Evolutionary conservation across 30 jellyfish, hydroid and myxozoan genomes (phyloP), one percentile per base, ranked within the genome.

Genomic region (Cassiopea xamachana): DNA sequence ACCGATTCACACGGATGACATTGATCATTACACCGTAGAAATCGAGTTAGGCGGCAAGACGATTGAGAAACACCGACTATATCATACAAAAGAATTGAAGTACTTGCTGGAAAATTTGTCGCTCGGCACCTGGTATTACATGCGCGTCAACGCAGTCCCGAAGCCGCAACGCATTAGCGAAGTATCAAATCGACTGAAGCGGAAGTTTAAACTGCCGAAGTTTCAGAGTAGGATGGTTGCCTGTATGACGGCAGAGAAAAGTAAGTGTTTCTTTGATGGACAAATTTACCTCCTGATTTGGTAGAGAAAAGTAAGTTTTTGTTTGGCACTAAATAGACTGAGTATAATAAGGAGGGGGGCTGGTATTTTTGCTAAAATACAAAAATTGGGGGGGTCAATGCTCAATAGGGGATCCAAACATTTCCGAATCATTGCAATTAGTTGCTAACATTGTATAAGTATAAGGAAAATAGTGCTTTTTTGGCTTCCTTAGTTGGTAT

Each of bases 71-170:
- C 46, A 58, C 82, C 60, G 49, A 83, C 43, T 79, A 1, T 80
- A 69, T 19, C 90, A 59, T 59, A 90, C 93, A 1, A 75, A 44
- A 6, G 82, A 82, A 12, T 72, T 67, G 92, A 46, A 50, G 73
- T 90, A 80, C 44, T 62, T 90, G 79, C 27, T 90, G 73, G 67
- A 64, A 62, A 60, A 90, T 75, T 81, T 90, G 61, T 44, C 77
- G 70, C 93, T 55, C 80, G 97, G 97, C 43, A 82, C 93, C 1
- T 90, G 97, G 97, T 90, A 90, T 69, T 90, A 90, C 72, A 49
- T 77, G 1, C 83, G 84, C 43, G 90, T 90, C 72, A 69, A 77
- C 18, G 97, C 97, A 51, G 72, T 72, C n/a, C 87, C 95, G 64
- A 88, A 73, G 51, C 82, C 71, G 48, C 60, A 70, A 46, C 70